Base-by-base conservation (phyloP, 2,888 invertebrate genomes). In the Aspidiotus rigidus region DNA sequence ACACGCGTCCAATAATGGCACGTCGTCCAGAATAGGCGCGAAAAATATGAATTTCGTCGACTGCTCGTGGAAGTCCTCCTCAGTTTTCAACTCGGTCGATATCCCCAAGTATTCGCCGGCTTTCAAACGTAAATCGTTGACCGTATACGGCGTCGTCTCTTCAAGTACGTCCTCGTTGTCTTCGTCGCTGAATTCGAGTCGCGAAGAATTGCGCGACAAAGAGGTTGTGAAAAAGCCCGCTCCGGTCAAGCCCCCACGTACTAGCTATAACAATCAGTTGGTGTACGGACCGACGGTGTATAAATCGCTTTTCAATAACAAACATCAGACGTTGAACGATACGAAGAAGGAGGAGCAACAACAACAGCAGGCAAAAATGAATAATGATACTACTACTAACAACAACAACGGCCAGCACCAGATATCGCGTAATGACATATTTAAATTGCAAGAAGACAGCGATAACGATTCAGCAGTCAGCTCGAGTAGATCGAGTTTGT, bases 381-480 rank as follows among this genome's bases (percentile, higher is more conserved):
- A 64, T 55, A 28, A 28, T 28, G 28, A 28, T 28, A 28, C 28
- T 28, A 28, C 28, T 28, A 28, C 28, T 28, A 28, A 28, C 28
- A 28, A 28, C 28, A 28, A 28, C 28, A 28, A 28, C 28, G 28
- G 28, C 28, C 28, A 28, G 28, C 60, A 57, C 10, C 59, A 67
- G 13, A 67, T 67, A 15, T 67, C 67, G 1, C 59, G 67, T 39
- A 67, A 15, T 39, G 67, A 67, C 15, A 16, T 64, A n/a, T 64
- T 57, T 13, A 54, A 69, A 61, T 49, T 71, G 54, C 70, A 69
- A 74, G 84, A 86, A 73, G 89, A 89, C 74, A 89, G 88, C 75
- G 92, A 92, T 77, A 90, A 90, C 75, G 92, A 93, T 78, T 92
- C 91, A 41, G 91, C 91, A 7, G 89, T 92, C 77, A 91, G 91